Percentiles rank a stretch among this genome's conserved stretches.
Evolutionary conservation across 2,797 vertebrate genomes (phyloP).

Genomic region (Phylloscopus collybita): DNA sequence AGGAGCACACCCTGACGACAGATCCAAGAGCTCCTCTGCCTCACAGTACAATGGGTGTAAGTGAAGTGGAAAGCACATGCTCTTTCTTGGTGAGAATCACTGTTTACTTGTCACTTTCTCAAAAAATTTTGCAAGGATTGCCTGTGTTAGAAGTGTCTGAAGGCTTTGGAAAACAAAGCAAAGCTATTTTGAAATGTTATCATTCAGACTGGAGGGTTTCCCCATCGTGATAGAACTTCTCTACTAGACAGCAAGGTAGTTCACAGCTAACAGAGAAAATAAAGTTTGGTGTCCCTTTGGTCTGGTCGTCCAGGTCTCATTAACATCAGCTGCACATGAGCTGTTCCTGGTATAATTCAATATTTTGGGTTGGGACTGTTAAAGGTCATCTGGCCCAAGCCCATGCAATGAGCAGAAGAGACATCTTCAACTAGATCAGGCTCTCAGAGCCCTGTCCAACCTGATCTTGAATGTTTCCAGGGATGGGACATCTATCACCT

Average conservation of each 20-base stretch:
- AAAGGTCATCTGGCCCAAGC: not conserved
- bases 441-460: not conserved
- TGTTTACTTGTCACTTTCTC: not conserved
- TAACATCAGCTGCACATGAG: not conserved
- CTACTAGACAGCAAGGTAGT: not conserved
- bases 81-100: not conserved
- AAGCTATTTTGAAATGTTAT: not conserved
- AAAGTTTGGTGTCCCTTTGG: not conserved
- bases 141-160: not conserved
- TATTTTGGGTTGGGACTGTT: not conserved
- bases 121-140: not conserved
- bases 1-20: rapidly evolving
- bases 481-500: not conserved
- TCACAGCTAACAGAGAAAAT: not conserved
- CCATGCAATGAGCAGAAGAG: not conserved
- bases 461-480: not conserved
- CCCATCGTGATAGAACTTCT: not conserved
- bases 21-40: not conserved
- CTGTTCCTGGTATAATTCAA: not conserved
- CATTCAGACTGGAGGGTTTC: not conserved
- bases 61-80: not conserved
- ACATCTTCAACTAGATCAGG: not conserved
- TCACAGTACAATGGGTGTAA: not conserved
- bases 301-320: not conserved
- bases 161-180: not conserved